phyloP scores from a whole-genome alignment of 2,888 invertebrate species.

The Cheilosia vernalis region DNA sequence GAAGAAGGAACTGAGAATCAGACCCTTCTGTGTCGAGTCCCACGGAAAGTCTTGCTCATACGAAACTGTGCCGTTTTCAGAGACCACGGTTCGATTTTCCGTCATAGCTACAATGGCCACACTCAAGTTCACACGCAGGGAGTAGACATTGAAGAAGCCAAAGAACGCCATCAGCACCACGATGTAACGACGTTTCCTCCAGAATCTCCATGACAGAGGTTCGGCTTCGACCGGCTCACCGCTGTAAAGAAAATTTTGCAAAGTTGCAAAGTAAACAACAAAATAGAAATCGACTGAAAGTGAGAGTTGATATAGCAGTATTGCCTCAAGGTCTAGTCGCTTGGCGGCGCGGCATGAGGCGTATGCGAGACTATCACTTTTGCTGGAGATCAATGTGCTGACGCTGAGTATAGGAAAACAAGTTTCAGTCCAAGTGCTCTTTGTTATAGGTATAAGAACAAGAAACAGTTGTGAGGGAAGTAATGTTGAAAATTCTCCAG shows the following conservation, averaged over 20 bases:
- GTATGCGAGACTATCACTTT: conserved; percentile 63
- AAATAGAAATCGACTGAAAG: conserved; percentile 48
- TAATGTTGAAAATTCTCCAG: conserved; percentile 15
- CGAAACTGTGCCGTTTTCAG: conserved; percentile 86
- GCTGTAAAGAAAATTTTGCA: conserved; percentile 48
- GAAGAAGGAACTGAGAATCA: conserved; percentile 93
- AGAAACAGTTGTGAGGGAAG: conserved; percentile 24
- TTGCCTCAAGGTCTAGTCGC: conserved; percentile 46
- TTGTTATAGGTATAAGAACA: conserved; percentile 24
- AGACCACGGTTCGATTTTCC: conserved; percentile 86
- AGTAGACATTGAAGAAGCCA: conserved; percentile 93
- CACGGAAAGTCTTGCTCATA: conserved; percentile 91
- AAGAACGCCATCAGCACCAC: conserved; percentile 91
- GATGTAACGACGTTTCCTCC: conserved; percentile 89
- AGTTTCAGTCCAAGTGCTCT: conserved; percentile 12
- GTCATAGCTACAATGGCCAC: conserved; percentile 98
- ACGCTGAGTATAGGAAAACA: conserved; percentile 22
- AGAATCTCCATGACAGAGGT: conserved; percentile 87
- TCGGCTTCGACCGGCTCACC: conserved; percentile 80
- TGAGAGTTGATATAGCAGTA: conserved; percentile 31
- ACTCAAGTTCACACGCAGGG: conserved; percentile 93
- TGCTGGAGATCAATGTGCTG: conserved; percentile 59
- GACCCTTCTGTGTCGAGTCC: conserved; percentile 90
- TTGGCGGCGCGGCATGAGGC: background rate
- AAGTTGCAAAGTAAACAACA: conserved; percentile 1